Evolutionary conservation across 2,113 vertebrate species (phyloP).

Genomic region (Nymphicus hollandicus): DNA sequence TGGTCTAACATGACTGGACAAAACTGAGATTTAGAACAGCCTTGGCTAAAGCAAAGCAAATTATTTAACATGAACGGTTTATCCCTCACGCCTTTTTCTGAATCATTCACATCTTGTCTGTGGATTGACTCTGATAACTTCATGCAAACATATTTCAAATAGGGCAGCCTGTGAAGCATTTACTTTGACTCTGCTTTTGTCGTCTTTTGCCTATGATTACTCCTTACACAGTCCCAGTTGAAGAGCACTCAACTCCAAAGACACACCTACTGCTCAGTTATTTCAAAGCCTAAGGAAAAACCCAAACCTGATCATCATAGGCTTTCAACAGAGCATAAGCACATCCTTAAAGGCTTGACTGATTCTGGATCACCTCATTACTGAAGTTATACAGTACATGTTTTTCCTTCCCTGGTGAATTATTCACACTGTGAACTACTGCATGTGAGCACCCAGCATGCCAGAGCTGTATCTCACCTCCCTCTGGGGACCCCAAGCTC

Average conservation of each 20-base stretch:
- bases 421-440: neutral
- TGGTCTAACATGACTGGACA: neutral
- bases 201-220: conserved; percentile 15
- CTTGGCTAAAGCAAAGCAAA: conserved; percentile 5
- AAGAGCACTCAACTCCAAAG: neutral
- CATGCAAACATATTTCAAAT: conserved; percentile 4
- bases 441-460: neutral
- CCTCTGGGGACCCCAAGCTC: neutral
- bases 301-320: neutral
- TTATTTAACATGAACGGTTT: neutral
- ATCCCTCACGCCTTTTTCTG: neutral
- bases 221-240: neutral
- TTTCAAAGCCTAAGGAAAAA: conserved; percentile 6
- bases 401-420: neutral
- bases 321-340: neutral
- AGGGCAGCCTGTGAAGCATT: neutral
- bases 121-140: neutral
- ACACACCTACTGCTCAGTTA: neutral
- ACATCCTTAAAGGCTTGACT: neutral
- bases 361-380: conserved; percentile 20
- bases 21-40: conserved; percentile 4
- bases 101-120: neutral
- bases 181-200: conserved; percentile 4
- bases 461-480: neutral
- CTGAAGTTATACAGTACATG: neutral